Percentiles rank a stretch among this genome's conserved stretches.
Conservation (phyloP, 1,140 invertebrate species). For the Drosophila pandora region DNA sequence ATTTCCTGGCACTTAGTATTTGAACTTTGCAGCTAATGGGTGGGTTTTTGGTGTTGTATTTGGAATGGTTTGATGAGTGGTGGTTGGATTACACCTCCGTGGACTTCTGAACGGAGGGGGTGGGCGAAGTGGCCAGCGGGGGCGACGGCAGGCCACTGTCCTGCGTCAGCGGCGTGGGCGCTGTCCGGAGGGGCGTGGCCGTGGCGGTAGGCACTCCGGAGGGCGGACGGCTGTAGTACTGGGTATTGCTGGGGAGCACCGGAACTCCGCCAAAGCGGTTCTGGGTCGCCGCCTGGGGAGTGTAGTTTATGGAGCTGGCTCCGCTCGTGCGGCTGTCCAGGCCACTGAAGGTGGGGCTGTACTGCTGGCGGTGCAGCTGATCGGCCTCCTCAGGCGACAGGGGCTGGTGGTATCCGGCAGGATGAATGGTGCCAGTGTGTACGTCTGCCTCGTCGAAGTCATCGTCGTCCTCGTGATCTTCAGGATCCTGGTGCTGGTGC, state of each 20-base stretch:
- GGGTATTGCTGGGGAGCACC: constrained; percentile 73
- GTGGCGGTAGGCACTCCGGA: constrained; percentile 51
- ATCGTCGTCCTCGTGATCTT: constrained; percentile 73
- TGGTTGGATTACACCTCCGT: constrained; percentile 76
- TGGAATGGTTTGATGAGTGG: constrained; percentile 4
- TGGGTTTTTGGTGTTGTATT: constrained; percentile 31
- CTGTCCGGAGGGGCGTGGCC: constrained; percentile 52
- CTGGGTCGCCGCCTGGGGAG: constrained; percentile 60
- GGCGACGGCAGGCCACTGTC: constrained; percentile 77
- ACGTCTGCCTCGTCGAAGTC: constrained; percentile 69
- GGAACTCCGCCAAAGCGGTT: constrained; percentile 80
- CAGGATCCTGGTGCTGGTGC: constrained; percentile 63
- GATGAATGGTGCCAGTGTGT: constrained; percentile 58
- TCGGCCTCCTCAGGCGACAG: constrained; percentile 76
- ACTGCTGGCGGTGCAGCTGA: constrained; percentile 68
- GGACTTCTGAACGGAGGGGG: constrained; percentile 79
- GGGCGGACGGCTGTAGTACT: constrained; percentile 71
- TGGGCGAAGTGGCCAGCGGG: constrained; percentile 76
- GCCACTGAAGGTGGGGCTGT: constrained; percentile 83
- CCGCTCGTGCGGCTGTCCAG: constrained; percentile 74
- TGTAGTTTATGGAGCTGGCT: constrained; percentile 72
- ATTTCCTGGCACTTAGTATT: constrained; percentile 64
- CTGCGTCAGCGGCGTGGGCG: constrained; percentile 67
- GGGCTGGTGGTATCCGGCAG: constrained; percentile 74
- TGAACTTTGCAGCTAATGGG: constrained; percentile 71